Conservation (phyloP, 2,797 vertebrate genomes). For the Erpetoichthys calabaricus region DNA sequence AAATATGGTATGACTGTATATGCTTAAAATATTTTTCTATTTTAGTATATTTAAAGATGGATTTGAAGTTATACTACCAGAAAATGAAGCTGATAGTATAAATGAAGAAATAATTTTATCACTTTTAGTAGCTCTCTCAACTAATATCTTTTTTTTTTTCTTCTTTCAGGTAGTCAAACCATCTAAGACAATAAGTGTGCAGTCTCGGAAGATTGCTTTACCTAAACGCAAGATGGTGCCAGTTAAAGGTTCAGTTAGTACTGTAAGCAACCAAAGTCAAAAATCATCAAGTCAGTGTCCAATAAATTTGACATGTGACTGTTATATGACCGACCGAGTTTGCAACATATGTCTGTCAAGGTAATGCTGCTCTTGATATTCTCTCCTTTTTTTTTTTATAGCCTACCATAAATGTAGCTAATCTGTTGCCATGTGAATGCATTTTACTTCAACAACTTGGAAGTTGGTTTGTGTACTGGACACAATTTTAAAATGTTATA, state of each 20-base stretch:
- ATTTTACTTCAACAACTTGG: no score
- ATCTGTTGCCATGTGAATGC: slow-evolving; percentile 10
- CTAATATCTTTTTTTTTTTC: slow-evolving; percentile 10
- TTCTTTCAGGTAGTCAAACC: slow-evolving; percentile 54
- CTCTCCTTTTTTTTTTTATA: slow-evolving; percentile 3
- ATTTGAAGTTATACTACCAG: no score
- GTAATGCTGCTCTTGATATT: slow-evolving; percentile 40
- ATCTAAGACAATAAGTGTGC: slow-evolving; percentile 47
- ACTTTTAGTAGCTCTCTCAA: no score
- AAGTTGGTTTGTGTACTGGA: no score
- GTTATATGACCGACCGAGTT: slow-evolving; percentile 72
- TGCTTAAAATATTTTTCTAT: no score
- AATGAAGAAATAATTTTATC: no score
- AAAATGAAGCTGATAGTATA: no score
- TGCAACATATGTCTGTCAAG: slow-evolving; percentile 89
- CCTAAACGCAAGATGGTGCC: slow-evolving; percentile 45
- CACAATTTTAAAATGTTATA: no score
- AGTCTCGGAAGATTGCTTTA: slow-evolving; percentile 41
- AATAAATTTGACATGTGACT: slow-evolving; percentile 60
- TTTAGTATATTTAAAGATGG: no score
- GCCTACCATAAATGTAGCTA: slow-evolving; percentile 21
- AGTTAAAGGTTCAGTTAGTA: slow-evolving; percentile 36
- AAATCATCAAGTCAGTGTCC: slow-evolving; percentile 40
- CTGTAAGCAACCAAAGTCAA: slow-evolving; percentile 36
- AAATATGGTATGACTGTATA: no score